A percentile compares a stretch with the other conserved stretches of the same genome.
These are phyloP conservation scores for Daubentonia madagascariensis DNA, from an alignment of 2,113 vertebrate genomes.

Conservation along the genomic window DNA sequence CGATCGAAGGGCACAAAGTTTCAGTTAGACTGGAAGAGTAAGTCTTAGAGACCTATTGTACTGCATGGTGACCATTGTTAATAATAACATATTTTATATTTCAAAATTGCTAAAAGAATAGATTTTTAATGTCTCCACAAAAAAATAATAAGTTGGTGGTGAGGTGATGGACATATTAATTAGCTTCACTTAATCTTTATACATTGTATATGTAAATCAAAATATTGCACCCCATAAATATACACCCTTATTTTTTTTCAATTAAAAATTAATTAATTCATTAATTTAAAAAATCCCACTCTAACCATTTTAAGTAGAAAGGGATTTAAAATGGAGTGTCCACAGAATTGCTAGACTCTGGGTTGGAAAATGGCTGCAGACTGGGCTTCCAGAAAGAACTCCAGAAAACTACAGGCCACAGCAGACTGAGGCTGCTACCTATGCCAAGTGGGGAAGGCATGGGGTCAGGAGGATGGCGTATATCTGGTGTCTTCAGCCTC, in stretches of 20 bases:
- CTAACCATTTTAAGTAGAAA: neutral
- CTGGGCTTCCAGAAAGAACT: neutral
- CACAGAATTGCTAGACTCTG: neutral
- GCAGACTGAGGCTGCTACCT: neutral
- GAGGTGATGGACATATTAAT: neutral
- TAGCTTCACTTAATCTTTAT: neutral
- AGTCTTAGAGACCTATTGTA: neutral
- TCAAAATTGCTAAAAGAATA: neutral
- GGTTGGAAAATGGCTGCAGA: neutral
- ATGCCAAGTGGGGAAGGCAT: accelerated
- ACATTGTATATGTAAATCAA: neutral
- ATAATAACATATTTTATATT: neutral
- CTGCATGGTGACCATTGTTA: neutral
- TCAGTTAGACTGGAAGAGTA: neutral
- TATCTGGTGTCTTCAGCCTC: accelerated
- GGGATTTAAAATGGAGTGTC: neutral
- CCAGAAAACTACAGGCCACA: no score
- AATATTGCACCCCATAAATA: neutral
- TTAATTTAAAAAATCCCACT: neutral
- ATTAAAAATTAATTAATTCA: neutral
- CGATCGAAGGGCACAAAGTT: neutral
- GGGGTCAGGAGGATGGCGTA: accelerated
- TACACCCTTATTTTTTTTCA: neutral
- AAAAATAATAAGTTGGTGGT: neutral
- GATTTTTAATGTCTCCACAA: neutral